These are phyloP conservation scores for Turritopsis rubra DNA, from an alignment of 30 jellyfish, hydroid and myxozoan species.

Conservation along the genomic window DNA sequence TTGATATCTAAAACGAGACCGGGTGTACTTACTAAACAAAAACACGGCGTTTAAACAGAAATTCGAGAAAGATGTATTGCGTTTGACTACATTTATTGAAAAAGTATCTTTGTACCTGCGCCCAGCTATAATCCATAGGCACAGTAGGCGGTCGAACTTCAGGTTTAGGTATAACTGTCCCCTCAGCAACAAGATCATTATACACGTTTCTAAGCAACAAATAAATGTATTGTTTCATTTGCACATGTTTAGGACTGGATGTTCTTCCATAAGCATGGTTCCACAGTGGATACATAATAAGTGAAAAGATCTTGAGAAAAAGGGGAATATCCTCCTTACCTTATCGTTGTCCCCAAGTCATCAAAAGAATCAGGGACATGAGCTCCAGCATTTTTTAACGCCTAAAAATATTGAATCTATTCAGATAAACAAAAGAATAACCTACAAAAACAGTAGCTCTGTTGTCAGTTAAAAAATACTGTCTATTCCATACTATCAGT, in stretches of 20 bases:
- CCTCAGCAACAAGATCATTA: slow-evolving; percentile 48
- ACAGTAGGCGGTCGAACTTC: slow-evolving; percentile 98
- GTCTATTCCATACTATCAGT: too few relatives aligned
- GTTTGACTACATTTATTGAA: background rate
- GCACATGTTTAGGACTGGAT: background rate
- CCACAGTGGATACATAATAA: background rate
- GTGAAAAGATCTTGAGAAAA: too few relatives aligned
- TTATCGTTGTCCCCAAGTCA: slow-evolving; percentile 70
- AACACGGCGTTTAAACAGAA: too few relatives aligned
- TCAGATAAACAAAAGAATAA: background rate
- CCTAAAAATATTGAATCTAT: slow-evolving; percentile 26
- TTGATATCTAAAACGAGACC: too few relatives aligned
- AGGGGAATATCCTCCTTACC: too few relatives aligned
- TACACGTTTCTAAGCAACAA: slow-evolving; percentile 38
- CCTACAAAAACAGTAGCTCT: too few relatives aligned
- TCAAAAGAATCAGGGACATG: slow-evolving; percentile 91
- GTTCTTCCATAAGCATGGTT: background rate
- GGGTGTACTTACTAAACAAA: too few relatives aligned
- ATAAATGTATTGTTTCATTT: background rate
- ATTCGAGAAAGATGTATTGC: too few relatives aligned
- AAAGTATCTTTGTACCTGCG: slow-evolving; percentile 72
- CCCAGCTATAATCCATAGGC: slow-evolving; percentile 99
- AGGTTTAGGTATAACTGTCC: slow-evolving; percentile 66
- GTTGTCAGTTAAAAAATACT: too few relatives aligned
- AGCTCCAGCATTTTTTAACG: slow-evolving; percentile 83